A percentile compares a stretch with the other conserved stretches of the same genome.
These are phyloP conservation scores for Hephaestus fuliginosus DNA, from an alignment of 2,797 vertebrate genomes.

Conservation along the genomic window DNA sequence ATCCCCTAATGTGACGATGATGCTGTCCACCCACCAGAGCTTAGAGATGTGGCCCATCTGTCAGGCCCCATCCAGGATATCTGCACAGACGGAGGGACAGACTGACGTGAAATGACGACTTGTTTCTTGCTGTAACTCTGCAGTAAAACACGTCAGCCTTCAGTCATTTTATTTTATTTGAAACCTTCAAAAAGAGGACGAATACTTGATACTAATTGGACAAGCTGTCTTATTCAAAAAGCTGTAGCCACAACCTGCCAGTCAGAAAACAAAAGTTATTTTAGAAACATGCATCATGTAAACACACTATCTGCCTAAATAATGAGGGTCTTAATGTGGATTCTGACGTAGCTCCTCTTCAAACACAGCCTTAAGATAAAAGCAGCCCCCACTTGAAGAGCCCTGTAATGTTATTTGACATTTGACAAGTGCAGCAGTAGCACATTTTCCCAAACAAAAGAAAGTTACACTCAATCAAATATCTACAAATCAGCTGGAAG, in stretches of 20 bases:
- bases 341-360: background rate
- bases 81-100: constrained; percentile 20
- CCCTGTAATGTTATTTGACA: background rate
- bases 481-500: background rate
- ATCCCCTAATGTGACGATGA: constrained; percentile 77
- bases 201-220: background rate
- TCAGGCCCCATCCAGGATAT: constrained; percentile 43
- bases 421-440: background rate
- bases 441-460: background rate
- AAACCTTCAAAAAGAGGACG: no score
- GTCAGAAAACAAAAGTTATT: background rate
- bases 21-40: constrained; percentile 71
- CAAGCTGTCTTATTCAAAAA: background rate
- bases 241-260: background rate
- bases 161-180: background rate
- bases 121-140: constrained; percentile 4
- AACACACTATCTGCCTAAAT: background rate
- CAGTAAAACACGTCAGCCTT: background rate
- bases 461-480: background rate
- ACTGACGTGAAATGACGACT: constrained; percentile 22
- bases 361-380: background rate
- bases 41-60: constrained; percentile 78
- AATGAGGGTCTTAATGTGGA: background rate
- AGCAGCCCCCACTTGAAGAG: no score
- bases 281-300: background rate